Conservation (phyloP, 2,113 vertebrate species). For the Eira barbara region DNA sequence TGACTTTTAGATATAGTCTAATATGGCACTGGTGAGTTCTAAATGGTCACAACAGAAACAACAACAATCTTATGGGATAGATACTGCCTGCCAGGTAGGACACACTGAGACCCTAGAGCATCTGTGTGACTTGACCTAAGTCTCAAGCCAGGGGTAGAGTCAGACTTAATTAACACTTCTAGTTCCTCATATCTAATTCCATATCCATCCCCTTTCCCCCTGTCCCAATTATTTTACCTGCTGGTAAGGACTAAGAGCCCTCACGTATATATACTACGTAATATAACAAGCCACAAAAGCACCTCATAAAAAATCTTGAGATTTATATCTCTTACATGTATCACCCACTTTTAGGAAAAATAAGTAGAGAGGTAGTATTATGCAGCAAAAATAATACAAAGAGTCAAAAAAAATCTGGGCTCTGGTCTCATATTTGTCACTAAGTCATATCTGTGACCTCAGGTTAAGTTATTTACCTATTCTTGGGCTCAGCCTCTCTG, state of each 20-base stretch:
- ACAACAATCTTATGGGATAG: background rate
- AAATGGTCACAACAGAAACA: background rate
- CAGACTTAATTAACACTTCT: background rate
- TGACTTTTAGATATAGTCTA: background rate
- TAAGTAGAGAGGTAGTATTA: background rate
- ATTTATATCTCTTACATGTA: background rate
- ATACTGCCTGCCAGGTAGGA: background rate
- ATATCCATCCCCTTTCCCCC: background rate
- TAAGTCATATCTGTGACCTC: background rate
- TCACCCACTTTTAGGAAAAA: background rate
- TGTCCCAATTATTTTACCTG: background rate
- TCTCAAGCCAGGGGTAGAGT: background rate
- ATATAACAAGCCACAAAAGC: background rate
- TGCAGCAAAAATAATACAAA: background rate
- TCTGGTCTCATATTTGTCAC: background rate
- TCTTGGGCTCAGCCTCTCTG: constrained; percentile 7
- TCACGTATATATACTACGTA: background rate
- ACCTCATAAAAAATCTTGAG: background rate
- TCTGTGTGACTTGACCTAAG: background rate
- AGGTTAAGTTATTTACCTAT: background rate
- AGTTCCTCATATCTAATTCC: background rate
- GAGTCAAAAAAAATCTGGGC: background rate
- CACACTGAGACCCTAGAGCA: background rate
- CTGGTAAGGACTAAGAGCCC: background rate
- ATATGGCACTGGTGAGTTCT: background rate